A percentile compares a stretch with the other conserved stretches of the same genome.
Conservation (phyloP, 1,140 invertebrate genomes). For the Xylocopa sonorina region DNA sequence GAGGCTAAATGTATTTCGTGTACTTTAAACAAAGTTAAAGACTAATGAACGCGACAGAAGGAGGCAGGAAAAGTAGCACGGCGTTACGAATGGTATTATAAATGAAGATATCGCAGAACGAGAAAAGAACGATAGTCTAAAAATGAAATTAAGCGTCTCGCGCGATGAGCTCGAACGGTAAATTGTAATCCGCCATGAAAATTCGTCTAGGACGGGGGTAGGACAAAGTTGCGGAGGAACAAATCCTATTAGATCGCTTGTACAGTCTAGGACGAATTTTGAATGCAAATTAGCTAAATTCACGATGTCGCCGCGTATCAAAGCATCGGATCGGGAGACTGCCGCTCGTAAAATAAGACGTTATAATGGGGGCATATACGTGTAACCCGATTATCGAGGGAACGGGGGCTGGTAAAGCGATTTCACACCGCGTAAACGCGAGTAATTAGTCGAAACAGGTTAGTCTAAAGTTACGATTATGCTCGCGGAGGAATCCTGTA, state of each 20-base stretch:
- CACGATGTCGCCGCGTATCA: background rate
- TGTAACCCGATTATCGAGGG: slow-evolving; percentile 30
- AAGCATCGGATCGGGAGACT: slow-evolving; percentile 3
- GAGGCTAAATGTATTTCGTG: background rate
- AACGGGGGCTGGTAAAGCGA: slow-evolving; percentile 20
- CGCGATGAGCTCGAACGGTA: no score
- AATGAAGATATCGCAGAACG: no score
- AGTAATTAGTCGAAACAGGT: slow-evolving; percentile 43
- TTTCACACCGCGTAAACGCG: slow-evolving; percentile 24
- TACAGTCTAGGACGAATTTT: background rate
- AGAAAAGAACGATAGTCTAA: no score
- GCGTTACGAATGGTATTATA: no score
- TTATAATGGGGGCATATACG: slow-evolving; percentile 1
- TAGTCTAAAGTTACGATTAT: slow-evolving; percentile 37
- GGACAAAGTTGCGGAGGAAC: slow-evolving; percentile 10
- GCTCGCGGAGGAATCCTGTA: background rate
- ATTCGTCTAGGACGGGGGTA: background rate
- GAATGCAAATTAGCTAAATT: slow-evolving; percentile 21
- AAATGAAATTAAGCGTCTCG: no score
- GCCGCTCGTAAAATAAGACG: slow-evolving; percentile 36
- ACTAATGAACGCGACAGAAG: background rate
- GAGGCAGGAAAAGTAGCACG: no score
- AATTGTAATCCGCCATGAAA: background rate
- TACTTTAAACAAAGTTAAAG: slow-evolving; percentile 1
- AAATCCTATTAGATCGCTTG: slow-evolving; percentile 20